phyloP scores from a whole-genome alignment of 2,888 invertebrate genomes.

The Kryphioiulus occultus region DNA sequence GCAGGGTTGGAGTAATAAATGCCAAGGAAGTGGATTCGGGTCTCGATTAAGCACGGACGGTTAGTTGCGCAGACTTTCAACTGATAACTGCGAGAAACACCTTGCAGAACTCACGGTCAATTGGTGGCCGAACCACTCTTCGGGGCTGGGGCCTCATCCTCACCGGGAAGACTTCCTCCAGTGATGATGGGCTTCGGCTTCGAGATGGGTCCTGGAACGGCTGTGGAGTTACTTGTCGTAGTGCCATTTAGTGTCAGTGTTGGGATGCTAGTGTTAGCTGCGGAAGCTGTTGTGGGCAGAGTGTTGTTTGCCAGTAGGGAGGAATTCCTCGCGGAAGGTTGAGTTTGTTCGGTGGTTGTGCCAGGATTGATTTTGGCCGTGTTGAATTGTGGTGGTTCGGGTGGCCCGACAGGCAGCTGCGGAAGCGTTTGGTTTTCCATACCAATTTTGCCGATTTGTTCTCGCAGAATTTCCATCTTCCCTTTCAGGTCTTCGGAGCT shows the following conservation, averaged over 20 bases:
- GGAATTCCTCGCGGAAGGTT: not conserved
- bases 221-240: not conserved
- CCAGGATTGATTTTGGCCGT: not conserved
- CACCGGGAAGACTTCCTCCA: conserved; percentile 29
- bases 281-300: not conserved
- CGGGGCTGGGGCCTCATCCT: not conserved
- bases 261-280: not conserved
- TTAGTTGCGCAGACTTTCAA: not conserved
- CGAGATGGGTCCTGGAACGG: not conserved
- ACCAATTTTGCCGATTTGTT: conserved; percentile 43
- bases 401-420: not conserved
- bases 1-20: not conserved
- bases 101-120: not conserved
- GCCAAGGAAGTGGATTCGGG: not conserved
- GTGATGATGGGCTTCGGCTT: conserved; percentile 43
- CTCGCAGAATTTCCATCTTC: conserved; percentile 1
- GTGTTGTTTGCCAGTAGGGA: not conserved
- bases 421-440: not conserved
- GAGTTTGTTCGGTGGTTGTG: not conserved
- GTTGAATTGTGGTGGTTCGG: not conserved
- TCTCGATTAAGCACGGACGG: not conserved
- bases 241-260: not conserved
- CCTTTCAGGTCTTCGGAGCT: not conserved
- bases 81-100: not conserved
- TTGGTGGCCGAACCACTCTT: not conserved